Evolutionary conservation across 2,797 vertebrate genomes (phyloP).

Genomic region (Catharus ustulatus): DNA sequence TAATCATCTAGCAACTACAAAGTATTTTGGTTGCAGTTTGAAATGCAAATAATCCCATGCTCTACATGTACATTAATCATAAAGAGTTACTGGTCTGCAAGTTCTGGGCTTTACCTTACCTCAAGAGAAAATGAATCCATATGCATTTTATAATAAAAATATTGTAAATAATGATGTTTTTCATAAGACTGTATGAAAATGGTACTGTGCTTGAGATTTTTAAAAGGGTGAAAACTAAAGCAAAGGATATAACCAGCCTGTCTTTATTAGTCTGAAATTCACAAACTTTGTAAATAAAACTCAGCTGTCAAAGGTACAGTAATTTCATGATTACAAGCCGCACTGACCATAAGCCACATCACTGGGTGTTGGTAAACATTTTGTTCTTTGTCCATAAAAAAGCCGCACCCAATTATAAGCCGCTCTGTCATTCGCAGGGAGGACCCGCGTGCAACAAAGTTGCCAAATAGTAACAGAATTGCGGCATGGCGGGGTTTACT

Average conservation of each 20-base stretch:
- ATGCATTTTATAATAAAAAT: neutral
- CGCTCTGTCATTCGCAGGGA: too few relatives aligned
- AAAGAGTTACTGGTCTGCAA: neutral
- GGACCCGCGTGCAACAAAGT: too few relatives aligned
- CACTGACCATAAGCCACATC: too few relatives aligned
- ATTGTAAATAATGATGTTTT: neutral
- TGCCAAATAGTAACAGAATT: too few relatives aligned
- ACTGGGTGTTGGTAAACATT: too few relatives aligned
- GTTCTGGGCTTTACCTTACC: neutral
- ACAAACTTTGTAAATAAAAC: neutral
- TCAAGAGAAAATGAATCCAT: neutral
- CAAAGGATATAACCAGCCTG: neutral
- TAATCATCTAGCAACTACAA: neutral
- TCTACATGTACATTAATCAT: neutral
- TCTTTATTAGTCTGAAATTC: neutral
- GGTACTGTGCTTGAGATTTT: neutral
- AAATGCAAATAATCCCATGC: neutral
- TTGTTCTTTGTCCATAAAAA: too few relatives aligned
- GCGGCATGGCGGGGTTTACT: too few relatives aligned
- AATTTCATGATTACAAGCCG: too few relatives aligned
- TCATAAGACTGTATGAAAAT: neutral
- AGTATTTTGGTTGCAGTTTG: neutral
- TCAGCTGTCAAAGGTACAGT: neutral
- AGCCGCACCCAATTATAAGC: too few relatives aligned
- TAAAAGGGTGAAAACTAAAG: neutral